Evolutionary conservation across 2,113 vertebrate genomes (phyloP).

Genomic region (Sphaerodactylus townsendi): DNA sequence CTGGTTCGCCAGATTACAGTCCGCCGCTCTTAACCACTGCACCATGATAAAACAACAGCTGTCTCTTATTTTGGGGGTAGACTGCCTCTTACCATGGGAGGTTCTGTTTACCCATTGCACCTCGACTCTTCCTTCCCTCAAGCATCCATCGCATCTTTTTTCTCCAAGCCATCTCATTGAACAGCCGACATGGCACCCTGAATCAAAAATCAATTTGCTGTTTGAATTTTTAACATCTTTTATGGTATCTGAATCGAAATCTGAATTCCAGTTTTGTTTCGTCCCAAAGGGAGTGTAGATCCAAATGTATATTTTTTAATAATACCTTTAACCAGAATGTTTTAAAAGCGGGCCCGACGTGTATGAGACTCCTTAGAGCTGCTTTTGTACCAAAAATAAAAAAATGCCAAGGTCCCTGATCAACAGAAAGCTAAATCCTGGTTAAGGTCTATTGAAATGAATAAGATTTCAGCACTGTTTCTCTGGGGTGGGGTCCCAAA

Average conservation of each 20-base stretch:
- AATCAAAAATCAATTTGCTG: background rate
- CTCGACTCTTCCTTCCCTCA: no score
- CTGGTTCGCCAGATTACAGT: no score
- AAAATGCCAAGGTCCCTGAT: background rate
- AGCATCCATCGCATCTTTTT: background rate
- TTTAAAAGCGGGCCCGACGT: background rate
- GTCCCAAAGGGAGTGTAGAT: background rate
- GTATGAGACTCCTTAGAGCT: background rate
- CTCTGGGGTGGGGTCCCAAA: background rate
- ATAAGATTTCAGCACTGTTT: background rate
- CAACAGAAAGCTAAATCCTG: background rate
- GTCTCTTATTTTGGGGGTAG: background rate
- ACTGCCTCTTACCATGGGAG: background rate
- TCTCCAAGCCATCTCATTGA: background rate
- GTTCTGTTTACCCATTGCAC: background rate
- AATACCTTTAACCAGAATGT: background rate
- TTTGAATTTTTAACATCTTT: background rate
- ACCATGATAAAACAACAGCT: background rate
- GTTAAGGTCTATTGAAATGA: background rate
- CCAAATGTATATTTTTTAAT: background rate
- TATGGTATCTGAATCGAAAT: no score
- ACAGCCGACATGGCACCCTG: background rate
- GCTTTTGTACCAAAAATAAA: background rate
- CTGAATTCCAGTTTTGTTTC: background rate
- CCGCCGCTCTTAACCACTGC: no score